Base-by-base conservation (phyloP, 2,113 vertebrate genomes). In the Mugil cephalus region DNA sequence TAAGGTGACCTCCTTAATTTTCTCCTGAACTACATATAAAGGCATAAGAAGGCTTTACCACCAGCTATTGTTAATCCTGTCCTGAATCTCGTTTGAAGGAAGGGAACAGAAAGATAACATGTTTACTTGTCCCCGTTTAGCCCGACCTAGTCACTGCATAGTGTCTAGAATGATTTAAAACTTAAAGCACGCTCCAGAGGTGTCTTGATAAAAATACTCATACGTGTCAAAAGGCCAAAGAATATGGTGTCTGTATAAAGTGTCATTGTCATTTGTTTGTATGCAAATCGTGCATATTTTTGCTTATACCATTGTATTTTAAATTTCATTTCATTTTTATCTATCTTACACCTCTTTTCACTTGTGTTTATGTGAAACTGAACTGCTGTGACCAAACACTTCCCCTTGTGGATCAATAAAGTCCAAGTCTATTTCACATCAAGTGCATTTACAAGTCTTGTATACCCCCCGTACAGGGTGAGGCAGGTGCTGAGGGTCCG, bases 401-500 rank as follows among this genome's bases (percentile, higher is more conserved):
- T 30, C 5, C 24, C 5, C 24, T 30, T 30, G 24, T 30, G 24
- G 24, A 30, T 30, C 24, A 2, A 30, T 30, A 30, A 30, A 30
- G 24, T 30, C 24, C 5, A 30, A 30, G 24, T 30, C 24, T 30
- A 3, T 30, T 30, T 30, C 24, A 30, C 24, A 30, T 30, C 5
- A 30, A 30, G 5, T 30, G 65, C 24, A 30, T 48, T 69, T 6
- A 35, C 7, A 10, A 21, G 19, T 1, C 7, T 15, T 71, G 15
- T 50, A 6, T 82, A 2, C 71, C 50, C 62, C n/a, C n/a, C 60
- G 9, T 40, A 65, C 80, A 99, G 98, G 98, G 98, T 65, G 98
- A 99, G 83, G 83, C 96, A 66, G 98, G 98, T 54, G 61, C 95
- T 0, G 97, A 98, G 90, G 98, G 98, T 17, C 96, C 98, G 56